These are phyloP conservation scores for Trematocara variabile DNA, from an alignment of 2,113 vertebrate species.

Conservation along the genomic window DNA sequence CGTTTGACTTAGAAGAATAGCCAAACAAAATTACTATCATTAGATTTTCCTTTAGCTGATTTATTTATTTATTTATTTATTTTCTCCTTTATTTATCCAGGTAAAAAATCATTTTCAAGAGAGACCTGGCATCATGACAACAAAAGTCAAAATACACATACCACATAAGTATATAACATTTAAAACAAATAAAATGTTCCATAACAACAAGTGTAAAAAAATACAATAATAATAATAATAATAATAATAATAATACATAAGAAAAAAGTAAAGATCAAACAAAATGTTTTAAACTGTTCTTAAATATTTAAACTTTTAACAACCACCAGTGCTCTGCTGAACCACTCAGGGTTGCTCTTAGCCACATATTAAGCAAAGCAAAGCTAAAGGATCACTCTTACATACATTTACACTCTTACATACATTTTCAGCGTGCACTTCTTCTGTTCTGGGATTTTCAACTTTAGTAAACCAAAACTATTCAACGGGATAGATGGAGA, in stretches of 20 bases:
- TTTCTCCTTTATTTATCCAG: no score
- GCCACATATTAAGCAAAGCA: not conserved
- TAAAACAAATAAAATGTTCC: no score
- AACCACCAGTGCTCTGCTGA: not conserved
- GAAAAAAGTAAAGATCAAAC: not conserved
- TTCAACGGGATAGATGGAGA: no score
- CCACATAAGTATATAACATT: no score
- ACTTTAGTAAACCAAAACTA: no score
- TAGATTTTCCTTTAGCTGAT: not conserved
- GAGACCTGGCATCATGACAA: no score
- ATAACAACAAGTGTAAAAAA: no score
- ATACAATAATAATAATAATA: not conserved
- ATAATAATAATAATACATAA: not conserved
- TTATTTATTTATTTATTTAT: no score
- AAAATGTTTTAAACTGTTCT: not conserved
- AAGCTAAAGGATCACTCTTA: rapidly evolving
- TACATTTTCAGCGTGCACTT: not conserved
- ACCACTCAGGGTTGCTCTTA: not conserved
- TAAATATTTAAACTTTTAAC: not conserved
- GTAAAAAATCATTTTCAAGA: no score
- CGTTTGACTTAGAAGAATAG: not conserved
- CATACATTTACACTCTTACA: rapidly evolving
- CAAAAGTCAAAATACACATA: no score
- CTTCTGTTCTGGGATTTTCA: not conserved
- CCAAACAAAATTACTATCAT: not conserved